A percentile compares a stretch with the other conserved stretches of the same genome.
Evolutionary conservation across 2,113 vertebrate genomes (phyloP).

Genomic region (Eolophus roseicapilla): DNA sequence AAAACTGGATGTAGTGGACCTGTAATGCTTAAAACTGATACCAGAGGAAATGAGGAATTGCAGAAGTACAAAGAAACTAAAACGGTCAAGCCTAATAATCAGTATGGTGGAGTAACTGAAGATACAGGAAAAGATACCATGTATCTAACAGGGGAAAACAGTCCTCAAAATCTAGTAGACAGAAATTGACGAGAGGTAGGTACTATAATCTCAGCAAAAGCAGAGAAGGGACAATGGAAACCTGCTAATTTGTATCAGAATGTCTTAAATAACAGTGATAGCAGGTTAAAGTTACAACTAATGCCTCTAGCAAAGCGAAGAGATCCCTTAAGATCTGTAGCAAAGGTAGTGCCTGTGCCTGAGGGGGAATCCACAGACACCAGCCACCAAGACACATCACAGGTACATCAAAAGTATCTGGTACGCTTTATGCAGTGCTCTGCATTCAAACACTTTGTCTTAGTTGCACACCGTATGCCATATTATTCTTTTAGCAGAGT

Average conservation of each 20-base stretch:
- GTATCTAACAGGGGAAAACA: not conserved
- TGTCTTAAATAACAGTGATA: not conserved
- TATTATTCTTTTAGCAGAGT: not conserved
- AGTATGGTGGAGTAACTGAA: not conserved
- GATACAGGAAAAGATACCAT: not conserved
- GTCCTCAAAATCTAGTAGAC: not conserved
- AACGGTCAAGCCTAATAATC: not conserved
- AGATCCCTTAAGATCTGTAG: not conserved
- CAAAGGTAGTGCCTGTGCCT: not conserved
- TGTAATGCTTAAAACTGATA: not conserved
- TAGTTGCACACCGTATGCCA: not conserved
- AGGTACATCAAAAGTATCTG: not conserved
- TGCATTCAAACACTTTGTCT: not conserved
- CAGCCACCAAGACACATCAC: not conserved
- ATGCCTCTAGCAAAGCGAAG: not conserved
- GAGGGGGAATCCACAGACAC: not conserved
- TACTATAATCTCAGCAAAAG: not conserved
- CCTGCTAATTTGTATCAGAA: not conserved
- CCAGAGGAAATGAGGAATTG: not conserved
- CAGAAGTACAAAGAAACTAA: not conserved
- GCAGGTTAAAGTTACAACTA: not conserved
- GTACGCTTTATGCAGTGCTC: not conserved
- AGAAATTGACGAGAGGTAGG: not conserved
- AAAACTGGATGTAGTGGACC: not conserved
- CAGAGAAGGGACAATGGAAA: not conserved